Base-by-base conservation (phyloP, 1,140 invertebrate species). In the Mamestra configurata region DNA sequence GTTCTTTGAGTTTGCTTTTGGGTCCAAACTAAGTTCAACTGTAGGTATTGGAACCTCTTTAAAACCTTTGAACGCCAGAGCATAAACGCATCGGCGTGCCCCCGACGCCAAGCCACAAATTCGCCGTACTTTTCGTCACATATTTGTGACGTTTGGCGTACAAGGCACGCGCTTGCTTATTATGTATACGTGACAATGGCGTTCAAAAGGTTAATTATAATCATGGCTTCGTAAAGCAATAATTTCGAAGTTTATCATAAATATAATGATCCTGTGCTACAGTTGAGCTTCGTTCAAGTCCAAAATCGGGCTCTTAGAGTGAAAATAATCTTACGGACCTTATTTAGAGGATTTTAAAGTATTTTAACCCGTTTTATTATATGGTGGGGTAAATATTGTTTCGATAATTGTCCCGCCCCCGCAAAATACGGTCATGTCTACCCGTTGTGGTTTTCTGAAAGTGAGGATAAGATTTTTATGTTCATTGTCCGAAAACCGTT, bases 401-500 rank as follows among this genome's bases (percentile, higher is more conserved):
- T 40, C 7, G 1, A 37, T n/a, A n/a, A 15, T 40, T 37, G n/a
- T 10, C 53, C 53, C 8, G 11, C 18, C n/a, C 53, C 53, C 8
- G 11, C n/a, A 46, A 24, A 7, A 20, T 49, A 31, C 18, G n/a
- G 40, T 68, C 53, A 40, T 76, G 73, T 64, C 57, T 76, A 64
- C 35, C 75, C 27, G 35, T 13, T 37, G 46, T 20, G 43, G 70
- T 81, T 76, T 55, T 79, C 80, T 49, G 37, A 79, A 51, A 75
- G 40, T 79, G 80, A 78, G 61, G 61, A 70, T 79, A 64, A 31
- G 40, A 72, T 75, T 76, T 71, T 75, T 70, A 75, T 75, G 35
- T 57, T 61, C 37, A 72, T 79, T 78, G 51, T 79, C 53, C 37
- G 61, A 72, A 70, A 59, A 71, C 53, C 53, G 77, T 24, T 64